phyloP scores from a whole-genome alignment of 2,113 vertebrate species.

The Limnothrissa miodon region DNA sequence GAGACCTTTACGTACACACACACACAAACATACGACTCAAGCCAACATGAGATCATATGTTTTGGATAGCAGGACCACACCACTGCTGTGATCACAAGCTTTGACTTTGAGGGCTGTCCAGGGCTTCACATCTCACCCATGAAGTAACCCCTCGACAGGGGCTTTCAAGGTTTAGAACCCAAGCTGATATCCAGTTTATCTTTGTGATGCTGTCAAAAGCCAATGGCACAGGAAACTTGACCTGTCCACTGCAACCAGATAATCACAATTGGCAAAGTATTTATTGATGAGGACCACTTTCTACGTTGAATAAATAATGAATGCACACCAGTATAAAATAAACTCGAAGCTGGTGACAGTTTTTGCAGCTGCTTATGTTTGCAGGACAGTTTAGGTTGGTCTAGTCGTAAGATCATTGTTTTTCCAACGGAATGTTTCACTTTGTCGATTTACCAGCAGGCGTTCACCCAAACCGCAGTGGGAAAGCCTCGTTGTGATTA shows the following conservation, averaged over 20 bases:
- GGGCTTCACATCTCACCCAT: not conserved
- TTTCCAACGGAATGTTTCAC: not conserved
- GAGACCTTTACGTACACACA: not conserved
- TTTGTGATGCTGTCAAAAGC: not conserved
- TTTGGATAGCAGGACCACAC: not conserved
- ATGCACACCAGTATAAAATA: not conserved
- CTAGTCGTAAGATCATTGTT: not conserved
- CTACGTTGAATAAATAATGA: not conserved
- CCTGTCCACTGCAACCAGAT: not conserved
- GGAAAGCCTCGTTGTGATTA: constrained; percentile 6
- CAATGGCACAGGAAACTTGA: not conserved
- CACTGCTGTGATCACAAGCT: not conserved
- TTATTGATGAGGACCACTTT: constrained; percentile 15
- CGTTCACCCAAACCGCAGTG: constrained; percentile 12
- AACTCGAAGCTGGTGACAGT: not conserved
- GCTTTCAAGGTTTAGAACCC: not conserved
- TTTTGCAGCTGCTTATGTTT: not conserved
- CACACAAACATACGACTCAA: constrained; percentile 10
- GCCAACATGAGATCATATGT: constrained; percentile 20
- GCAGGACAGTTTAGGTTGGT: not conserved
- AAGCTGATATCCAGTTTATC: not conserved
- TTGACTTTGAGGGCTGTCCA: not conserved
- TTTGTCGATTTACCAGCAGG: constrained; percentile 1
- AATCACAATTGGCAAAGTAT: not conserved
- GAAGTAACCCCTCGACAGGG: not conserved